Conservation (phyloP, 2,797 vertebrate genomes). For the Tympanoctomys barrerae region DNA sequence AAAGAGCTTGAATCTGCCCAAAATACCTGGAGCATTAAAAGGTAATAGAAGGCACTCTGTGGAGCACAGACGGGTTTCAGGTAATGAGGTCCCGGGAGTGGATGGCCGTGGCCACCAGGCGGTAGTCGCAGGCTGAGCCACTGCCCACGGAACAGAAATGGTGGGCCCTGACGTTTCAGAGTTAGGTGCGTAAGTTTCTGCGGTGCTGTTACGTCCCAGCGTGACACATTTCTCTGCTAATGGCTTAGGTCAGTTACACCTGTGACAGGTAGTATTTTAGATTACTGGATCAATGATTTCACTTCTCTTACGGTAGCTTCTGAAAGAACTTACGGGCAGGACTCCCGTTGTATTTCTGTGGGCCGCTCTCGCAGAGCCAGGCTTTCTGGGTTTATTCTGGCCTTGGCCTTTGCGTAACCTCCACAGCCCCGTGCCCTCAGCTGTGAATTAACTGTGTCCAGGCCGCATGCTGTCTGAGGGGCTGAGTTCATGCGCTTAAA, state of each 20-base stretch:
- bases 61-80: neutral
- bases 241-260: neutral
- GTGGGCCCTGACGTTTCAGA: neutral
- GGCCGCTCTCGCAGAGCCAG: neutral
- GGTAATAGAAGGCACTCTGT: neutral
- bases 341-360: neutral
- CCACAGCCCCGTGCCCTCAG: neutral
- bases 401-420: neutral
- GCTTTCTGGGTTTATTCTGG: neutral
- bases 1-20: neutral
- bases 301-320: neutral
- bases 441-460: neutral
- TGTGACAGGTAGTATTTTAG: neutral
- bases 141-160: neutral
- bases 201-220: neutral
- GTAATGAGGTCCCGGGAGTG: fast-evolving
- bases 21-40: neutral
- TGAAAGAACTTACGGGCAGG: neutral
- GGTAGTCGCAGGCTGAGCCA: neutral
- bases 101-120: neutral
- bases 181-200: neutral
- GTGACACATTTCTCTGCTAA: neutral
- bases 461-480: neutral
- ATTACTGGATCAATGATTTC: neutral
- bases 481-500: neutral